Percentiles rank a stretch among this genome's conserved stretches.
These are phyloP conservation scores for Calephelis virginiensis DNA, from an alignment of 1,140 invertebrate genomes.

Conservation along the genomic window DNA sequence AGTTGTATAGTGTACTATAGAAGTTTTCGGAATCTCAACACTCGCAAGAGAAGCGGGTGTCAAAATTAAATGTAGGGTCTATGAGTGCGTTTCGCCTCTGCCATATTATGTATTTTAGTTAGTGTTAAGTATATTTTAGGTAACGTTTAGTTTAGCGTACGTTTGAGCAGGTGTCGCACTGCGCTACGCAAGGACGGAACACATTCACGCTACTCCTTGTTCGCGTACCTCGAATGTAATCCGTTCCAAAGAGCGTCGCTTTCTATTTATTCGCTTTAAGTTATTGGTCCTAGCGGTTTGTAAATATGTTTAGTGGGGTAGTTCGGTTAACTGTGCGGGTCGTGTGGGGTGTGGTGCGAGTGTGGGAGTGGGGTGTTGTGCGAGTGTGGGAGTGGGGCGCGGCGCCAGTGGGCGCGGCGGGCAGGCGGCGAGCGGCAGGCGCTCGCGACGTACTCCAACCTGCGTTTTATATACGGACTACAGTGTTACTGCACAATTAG, in stretches of 20 bases:
- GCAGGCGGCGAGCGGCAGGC: constrained; percentile 34
- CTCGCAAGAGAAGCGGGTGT: constrained; percentile 22
- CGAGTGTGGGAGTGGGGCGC: constrained; percentile 27
- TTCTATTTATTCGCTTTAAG: constrained; percentile 65
- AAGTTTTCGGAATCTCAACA: constrained; percentile 27
- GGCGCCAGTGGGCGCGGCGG: constrained; percentile 27
- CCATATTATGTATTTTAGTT: constrained; percentile 45
- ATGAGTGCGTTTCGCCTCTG: constrained; percentile 38
- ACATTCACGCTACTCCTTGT: constrained; percentile 17
- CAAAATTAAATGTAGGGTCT: constrained; percentile 29
- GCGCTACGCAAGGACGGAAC: constrained; percentile 20
- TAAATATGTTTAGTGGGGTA: constrained; percentile 40
- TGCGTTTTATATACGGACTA: constrained; percentile 30
- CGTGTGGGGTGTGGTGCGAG: constrained; percentile 24
- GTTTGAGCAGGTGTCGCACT: constrained; percentile 9
- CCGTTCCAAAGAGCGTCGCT: constrained; percentile 67
- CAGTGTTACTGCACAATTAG: constrained; percentile 34
- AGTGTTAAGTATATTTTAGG: constrained; percentile 37
- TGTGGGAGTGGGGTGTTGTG: constrained; percentile 26
- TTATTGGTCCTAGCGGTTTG: constrained; percentile 44
- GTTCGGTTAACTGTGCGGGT: constrained; percentile 26
- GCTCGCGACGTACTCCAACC: constrained; percentile 26
- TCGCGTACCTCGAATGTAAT: constrained; percentile 55
- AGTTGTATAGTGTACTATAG: constrained; percentile 18
- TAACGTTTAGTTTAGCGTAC: constrained; percentile 23